Conservation (phyloP, 35 echinoderm and acorn worm species). For the Eucidaris tribuloides region DNA sequence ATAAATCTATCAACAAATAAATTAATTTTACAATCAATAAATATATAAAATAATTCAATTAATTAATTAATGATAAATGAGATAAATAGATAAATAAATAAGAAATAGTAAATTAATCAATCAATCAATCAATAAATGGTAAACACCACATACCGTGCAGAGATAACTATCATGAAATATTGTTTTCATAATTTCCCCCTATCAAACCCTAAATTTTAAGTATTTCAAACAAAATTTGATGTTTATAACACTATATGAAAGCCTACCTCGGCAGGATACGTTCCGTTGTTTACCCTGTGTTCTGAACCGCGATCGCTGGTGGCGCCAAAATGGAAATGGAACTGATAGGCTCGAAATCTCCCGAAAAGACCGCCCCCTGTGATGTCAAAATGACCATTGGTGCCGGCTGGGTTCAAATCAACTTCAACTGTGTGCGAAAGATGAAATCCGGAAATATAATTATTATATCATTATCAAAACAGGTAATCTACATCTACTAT, state of each 20-base stretch:
- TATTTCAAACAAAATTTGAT: neutral
- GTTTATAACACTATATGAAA: neutral
- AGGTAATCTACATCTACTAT: too few relatives aligned
- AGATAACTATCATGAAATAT: neutral
- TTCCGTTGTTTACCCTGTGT: slow-evolving; percentile 20
- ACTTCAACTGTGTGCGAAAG: too few relatives aligned
- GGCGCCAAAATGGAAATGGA: slow-evolving; percentile 50
- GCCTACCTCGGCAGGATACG: slow-evolving; percentile 21
- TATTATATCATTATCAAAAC: too few relatives aligned
- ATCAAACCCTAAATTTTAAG: too few relatives aligned
- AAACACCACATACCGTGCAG: too few relatives aligned
- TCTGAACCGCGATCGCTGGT: slow-evolving; percentile 22
- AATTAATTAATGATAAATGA: too few relatives aligned
- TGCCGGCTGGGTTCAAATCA: neutral
- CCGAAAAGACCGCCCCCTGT: neutral
- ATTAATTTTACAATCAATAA: too few relatives aligned
- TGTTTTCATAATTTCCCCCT: neutral
- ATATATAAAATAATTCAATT: too few relatives aligned
- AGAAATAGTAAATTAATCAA: too few relatives aligned
- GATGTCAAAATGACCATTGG: neutral
- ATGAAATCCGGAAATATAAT: too few relatives aligned
- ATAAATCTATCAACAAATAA: too few relatives aligned
- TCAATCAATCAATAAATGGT: neutral
- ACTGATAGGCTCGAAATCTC: neutral
- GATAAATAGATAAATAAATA: too few relatives aligned